phyloP scores from a whole-genome alignment of 2,797 vertebrate genomes.

The Spinus olivaceus region DNA sequence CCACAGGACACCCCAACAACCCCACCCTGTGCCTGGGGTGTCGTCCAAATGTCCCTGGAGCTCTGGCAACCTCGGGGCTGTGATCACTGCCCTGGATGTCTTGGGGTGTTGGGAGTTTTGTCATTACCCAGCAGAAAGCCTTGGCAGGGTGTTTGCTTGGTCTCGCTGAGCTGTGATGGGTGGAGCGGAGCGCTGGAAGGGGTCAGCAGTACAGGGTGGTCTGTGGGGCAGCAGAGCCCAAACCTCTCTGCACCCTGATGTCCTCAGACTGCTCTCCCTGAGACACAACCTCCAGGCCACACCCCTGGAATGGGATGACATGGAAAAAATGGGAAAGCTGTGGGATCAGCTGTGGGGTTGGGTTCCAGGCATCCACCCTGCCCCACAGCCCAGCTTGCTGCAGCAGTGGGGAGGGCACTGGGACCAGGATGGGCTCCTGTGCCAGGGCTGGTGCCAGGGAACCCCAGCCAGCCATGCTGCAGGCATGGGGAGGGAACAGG shows the following conservation, averaged over 20 bases:
- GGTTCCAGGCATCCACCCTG: background rate
- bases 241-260: background rate
- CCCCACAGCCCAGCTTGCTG: background rate
- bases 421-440: rapidly evolving
- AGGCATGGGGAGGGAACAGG: rapidly evolving
- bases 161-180: background rate
- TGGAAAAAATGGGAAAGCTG: background rate
- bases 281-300: background rate
- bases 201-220: rapidly evolving
- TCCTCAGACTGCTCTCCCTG: background rate
- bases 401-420: background rate
- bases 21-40: background rate
- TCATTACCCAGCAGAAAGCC: background rate
- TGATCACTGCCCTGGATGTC: background rate
- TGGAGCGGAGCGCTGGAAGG: background rate
- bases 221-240: background rate
- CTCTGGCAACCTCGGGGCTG: background rate
- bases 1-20: background rate
- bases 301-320: rapidly evolving
- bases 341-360: background rate
- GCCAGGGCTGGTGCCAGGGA: background rate
- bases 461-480: background rate
- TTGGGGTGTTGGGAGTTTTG: background rate
- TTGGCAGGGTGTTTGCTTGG: background rate
- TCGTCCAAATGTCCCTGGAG: background rate